Percentiles rank a stretch among this genome's conserved stretches.
phyloP scores from a whole-genome alignment of 2,888 invertebrate species.

The Helobdella robusta region DNA sequence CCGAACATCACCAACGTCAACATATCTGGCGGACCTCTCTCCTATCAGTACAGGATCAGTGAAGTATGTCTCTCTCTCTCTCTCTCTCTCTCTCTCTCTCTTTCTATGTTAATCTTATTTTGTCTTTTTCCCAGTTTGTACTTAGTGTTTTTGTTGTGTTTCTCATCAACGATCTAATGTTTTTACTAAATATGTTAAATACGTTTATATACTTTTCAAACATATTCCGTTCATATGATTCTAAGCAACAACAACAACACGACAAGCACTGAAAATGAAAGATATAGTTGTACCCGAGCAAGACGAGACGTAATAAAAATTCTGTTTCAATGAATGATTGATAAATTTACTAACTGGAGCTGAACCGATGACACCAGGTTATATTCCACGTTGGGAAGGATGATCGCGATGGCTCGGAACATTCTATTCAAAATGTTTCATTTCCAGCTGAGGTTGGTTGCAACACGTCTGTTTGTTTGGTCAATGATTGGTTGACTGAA shows the following conservation, averaged over 20 bases:
- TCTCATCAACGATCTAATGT: too few species aligned
- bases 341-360: background rate
- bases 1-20: conserved; percentile 65
- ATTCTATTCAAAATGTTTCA: conserved; percentile 84
- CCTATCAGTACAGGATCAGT: conserved; percentile 87
- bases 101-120: too few species aligned
- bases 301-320: background rate
- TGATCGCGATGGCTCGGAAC: conserved; percentile 91
- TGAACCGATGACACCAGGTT: conserved; percentile 55
- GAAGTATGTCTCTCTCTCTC: conserved; percentile 44
- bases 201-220: too few species aligned
- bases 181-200: too few species aligned
- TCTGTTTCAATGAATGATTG: background rate
- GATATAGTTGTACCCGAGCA: background rate
- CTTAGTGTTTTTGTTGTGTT: too few species aligned
- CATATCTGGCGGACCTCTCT: conserved; percentile 87
- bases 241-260: too few species aligned
- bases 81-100: too few species aligned
- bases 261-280: too few species aligned
- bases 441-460: conserved; percentile 85
- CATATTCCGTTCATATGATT: too few species aligned
- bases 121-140: too few species aligned
- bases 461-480: background rate
- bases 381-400: conserved; percentile 60
- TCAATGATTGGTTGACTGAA: conserved; percentile 1